Base-by-base conservation (phyloP, 2,113 vertebrate genomes). In the Stegastes partitus region DNA sequence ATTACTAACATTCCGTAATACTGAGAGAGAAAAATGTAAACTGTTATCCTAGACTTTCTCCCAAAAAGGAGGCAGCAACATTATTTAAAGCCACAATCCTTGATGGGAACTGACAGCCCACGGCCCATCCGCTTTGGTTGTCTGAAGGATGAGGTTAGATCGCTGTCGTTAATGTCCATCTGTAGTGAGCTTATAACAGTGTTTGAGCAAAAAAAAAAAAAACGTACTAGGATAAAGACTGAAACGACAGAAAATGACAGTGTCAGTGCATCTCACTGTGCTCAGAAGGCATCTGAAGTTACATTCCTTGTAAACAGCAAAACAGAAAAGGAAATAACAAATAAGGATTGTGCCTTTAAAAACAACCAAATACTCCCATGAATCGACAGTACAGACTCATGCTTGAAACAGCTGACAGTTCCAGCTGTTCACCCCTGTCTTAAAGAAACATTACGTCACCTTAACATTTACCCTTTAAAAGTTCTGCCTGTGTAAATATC, bases 241-340 rank as follows among this genome's bases (percentile, higher is more conserved):
- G 73, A 70, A 66, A 69, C 19, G 5, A 78, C 9, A 55, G 82
- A 59, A 54, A 45, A 58, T 22, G 65, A 81, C 51, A 65, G 69
- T 67, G 77, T 80, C 84, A 89, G 87, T 86, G 89, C 82, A 83
- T 76, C 57, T 82, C 62, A 55, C 81, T 68, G 78, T 71, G 77
- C 80, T 72, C 76, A 53, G 55, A 90, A 83, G 87, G 88, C 87
- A 79, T 61, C 68, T 37, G n/a, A 11, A 71, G 68, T 83, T 73
- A 89, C 83, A 87, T 82, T 87, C 81, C 74, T 61, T 83, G 77
- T 80, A 85, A 90, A 91, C 87, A 74, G 77, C 64, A 77, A 86
- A 85, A 74, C 61, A 53, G 57, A 80, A 59, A 66, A 76, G 68
- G 65, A 68, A 19, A 37, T 56, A 64, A 34, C 39, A 59, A 68